Conservation (phyloP, 2,797 vertebrate species). For the Trichosurus vulpecula region DNA sequence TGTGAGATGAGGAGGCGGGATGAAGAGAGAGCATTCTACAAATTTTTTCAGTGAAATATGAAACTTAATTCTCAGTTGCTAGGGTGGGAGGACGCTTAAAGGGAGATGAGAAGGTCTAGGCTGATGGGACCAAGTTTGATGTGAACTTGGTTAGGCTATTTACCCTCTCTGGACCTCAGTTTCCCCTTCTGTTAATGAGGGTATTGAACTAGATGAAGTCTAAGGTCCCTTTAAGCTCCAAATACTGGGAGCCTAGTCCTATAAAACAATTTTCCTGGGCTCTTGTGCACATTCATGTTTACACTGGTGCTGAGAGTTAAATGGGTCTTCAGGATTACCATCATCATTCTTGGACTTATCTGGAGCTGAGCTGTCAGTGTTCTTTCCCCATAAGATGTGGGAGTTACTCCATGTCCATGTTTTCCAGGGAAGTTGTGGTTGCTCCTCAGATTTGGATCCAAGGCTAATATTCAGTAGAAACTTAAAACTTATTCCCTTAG, state of each 20-base stretch:
- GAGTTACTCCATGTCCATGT: slow-evolving; percentile 29
- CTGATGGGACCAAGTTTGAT: neutral
- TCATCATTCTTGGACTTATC: neutral
- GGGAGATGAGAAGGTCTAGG: neutral
- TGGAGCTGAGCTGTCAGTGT: neutral
- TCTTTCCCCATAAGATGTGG: slow-evolving; percentile 54
- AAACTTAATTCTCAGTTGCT: neutral
- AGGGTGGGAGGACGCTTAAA: neutral
- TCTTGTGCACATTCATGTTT: neutral
- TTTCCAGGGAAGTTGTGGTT: slow-evolving; percentile 61
- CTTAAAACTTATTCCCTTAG: slow-evolving; percentile 68
- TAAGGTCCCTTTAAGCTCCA: neutral
- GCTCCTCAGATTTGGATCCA: slow-evolving; percentile 57
- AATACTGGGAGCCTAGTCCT: neutral
- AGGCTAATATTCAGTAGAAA: slow-evolving; percentile 57
- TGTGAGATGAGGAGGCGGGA: neutral
- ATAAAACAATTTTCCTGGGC: neutral
- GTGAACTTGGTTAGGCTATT: neutral
- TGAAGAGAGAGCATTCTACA: neutral
- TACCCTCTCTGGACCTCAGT: neutral
- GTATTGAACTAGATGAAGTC: neutral
- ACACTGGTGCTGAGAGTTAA: neutral
- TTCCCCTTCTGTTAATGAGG: neutral
- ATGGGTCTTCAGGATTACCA: neutral
- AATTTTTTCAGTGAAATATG: neutral